phyloP scores from a whole-genome alignment of 2,888 invertebrate species.

The Drosophila meridiana region DNA sequence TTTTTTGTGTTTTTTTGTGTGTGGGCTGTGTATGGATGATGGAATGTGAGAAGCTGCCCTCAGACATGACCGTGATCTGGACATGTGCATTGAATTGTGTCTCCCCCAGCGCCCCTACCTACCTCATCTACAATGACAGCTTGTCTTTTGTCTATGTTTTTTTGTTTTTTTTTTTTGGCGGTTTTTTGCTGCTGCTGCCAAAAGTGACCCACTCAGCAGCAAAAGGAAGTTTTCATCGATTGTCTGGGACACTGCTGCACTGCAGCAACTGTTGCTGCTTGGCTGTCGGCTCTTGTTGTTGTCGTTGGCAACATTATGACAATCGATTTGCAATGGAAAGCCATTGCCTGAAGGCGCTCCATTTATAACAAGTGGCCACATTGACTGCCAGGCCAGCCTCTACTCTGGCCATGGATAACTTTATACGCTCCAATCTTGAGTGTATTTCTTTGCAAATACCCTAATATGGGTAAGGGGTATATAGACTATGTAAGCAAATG shows the following conservation, averaged over 20 bases:
- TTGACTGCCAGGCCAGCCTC: constrained; percentile 36
- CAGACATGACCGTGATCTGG: constrained; percentile 49
- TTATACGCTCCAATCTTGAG: constrained; percentile 43
- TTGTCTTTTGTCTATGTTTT: constrained; percentile 10
- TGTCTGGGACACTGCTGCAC: constrained; percentile 15
- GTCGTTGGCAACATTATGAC: constrained; percentile 72
- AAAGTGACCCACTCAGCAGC: constrained; percentile 55
- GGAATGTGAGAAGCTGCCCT: constrained; percentile 62
- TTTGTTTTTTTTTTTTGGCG: background rate
- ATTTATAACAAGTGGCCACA: constrained; percentile 79
- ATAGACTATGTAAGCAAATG: background rate
- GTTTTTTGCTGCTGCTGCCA: constrained; percentile 8
- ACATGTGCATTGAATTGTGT: constrained; percentile 52
- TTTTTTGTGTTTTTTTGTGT: constrained; percentile 13
- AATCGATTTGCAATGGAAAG: constrained; percentile 82
- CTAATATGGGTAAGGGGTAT: background rate
- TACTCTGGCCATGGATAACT: constrained; percentile 45
- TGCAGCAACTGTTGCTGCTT: constrained; percentile 38
- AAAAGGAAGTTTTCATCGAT: constrained; percentile 24
- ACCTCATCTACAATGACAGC: constrained; percentile 10
- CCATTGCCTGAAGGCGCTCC: constrained; percentile 76
- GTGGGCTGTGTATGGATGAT: constrained; percentile 37
- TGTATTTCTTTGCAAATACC: constrained; percentile 44
- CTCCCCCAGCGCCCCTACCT: background rate
- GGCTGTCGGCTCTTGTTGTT: constrained; percentile 19